These are phyloP conservation scores for Apis laboriosa DNA, from an alignment of 1,140 invertebrate genomes.

Conservation along the genomic window DNA sequence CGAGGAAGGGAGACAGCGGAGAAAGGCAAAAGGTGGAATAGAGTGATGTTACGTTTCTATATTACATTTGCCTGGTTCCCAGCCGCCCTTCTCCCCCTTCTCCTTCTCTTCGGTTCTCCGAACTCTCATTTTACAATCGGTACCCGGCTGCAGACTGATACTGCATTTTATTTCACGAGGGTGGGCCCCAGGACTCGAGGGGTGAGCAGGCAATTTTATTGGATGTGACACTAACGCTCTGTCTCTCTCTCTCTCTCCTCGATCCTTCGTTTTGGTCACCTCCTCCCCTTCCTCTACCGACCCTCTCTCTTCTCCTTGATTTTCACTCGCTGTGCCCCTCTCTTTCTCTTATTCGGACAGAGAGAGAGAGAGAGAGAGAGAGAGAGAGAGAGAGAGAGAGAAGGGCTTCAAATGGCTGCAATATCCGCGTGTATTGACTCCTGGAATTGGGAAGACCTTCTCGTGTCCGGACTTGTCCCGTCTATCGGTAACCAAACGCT, in stretches of 20 bases:
- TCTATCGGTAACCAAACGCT: constrained; percentile 51
- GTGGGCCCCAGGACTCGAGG: constrained; percentile 39
- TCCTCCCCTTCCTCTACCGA: background rate
- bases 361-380: constrained; percentile 11
- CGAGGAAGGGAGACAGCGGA: background rate
- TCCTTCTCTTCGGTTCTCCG: background rate
- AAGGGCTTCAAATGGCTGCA: constrained; percentile 75
- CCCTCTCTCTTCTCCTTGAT: background rate
- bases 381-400: constrained; percentile 26
- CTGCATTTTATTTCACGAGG: constrained; percentile 70
- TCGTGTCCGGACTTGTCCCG: constrained; percentile 60
- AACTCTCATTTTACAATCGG: constrained; percentile 64
- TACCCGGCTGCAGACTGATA: constrained; percentile 64
- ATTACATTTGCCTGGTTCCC: constrained; percentile 54
- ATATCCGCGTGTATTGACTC: constrained; percentile 77
- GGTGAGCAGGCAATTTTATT: constrained; percentile 72
- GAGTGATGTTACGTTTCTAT: constrained; percentile 50
- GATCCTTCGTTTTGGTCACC: constrained; percentile 47
- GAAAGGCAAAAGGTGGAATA: background rate
- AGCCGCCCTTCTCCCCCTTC: constrained; percentile 10
- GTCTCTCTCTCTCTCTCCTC: constrained; percentile 54
- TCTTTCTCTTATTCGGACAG: too few species aligned
- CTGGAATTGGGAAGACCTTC: constrained; percentile 73
- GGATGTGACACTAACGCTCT: constrained; percentile 68
- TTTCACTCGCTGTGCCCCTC: too few species aligned